Evolutionary conservation across 1,140 invertebrate genomes (phyloP), one percentile per base, ranked within the genome.

Genomic region (Saxidomus purpurata): DNA sequence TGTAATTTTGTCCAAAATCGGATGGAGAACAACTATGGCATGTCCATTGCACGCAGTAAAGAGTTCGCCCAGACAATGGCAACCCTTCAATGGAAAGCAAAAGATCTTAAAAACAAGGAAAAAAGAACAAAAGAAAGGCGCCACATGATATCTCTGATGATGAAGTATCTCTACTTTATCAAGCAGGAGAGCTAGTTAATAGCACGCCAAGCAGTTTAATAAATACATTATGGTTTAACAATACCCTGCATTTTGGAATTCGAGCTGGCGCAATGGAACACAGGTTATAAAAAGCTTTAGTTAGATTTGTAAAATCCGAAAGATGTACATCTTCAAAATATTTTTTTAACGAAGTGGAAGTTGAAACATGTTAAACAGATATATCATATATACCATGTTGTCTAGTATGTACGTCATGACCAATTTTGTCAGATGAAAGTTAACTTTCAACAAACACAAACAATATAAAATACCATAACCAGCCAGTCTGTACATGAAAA

Each of bases 201-300:
- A 8, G n/a, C 31, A 25, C 9, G 9, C 61, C 61, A 67, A 11
- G n/a, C 25, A 71, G 67, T 28, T 40, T 71, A 15, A 11, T 28
- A 36, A 71, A 17, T 28, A 71, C 67, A 40, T n/a, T 71, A 3
- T 71, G 67, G 67, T 71, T n/a, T n/a, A n/a, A n/a, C n/a, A n/a
- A n/a, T n/a, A n/a, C n/a, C n/a, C n/a, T n/a, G n/a, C n/a, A n/a
- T 22, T 71, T 71, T 28, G 67, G 67, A 3, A 71, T 71, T 17
- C 11, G 67, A 71, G 67, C n/a, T 28, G 67, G 67, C 34, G 25
- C 67, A 9, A 71, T 71, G 67, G 67, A 71, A 22, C 67, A 71
- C 67, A 71, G 67, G 67, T 71, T 34, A 34, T 71, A 28, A 71
- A 36, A 71, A 9, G 22, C 61, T 63, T 25, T 63, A 8, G 22